Percentiles rank a stretch among this genome's conserved stretches.
Evolutionary conservation across 2,797 vertebrate species (phyloP).

Genomic region (Coreius guichenoti): DNA sequence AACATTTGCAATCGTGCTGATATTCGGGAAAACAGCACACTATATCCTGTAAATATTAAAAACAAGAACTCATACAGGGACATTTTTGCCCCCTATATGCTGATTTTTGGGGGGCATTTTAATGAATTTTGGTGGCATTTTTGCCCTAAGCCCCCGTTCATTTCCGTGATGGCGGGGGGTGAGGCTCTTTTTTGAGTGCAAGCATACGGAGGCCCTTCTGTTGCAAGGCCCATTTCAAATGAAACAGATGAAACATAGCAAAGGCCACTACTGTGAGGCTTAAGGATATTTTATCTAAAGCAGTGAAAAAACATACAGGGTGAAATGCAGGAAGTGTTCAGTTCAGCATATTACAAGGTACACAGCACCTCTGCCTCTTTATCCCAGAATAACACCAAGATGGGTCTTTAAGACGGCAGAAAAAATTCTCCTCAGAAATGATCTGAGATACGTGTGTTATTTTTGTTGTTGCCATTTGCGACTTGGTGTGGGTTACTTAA

Average conservation of each 20-base stretch:
- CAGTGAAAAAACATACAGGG: neutral
- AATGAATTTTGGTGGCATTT: too few relatives aligned
- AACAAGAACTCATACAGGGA: neutral
- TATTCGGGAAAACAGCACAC: neutral
- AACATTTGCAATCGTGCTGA: neutral
- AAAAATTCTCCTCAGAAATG: slow-evolving; percentile 30
- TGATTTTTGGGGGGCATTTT: too few relatives aligned
- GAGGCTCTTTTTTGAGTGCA: neutral
- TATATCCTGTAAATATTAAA: neutral
- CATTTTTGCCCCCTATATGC: too few relatives aligned
- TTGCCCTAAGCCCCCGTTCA: too few relatives aligned
- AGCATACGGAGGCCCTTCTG: neutral
- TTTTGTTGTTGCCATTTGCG: slow-evolving; percentile 18
- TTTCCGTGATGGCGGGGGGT: too few relatives aligned
- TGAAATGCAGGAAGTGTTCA: slow-evolving; percentile 27
- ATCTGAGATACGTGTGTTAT: slow-evolving; percentile 16
- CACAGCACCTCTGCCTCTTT: slow-evolving; percentile 12
- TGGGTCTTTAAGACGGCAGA: slow-evolving; percentile 37
- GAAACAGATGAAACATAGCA: neutral
- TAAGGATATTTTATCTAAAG: slow-evolving; percentile 4
- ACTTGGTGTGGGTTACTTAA: slow-evolving; percentile 24
- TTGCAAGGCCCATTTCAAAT: neutral
- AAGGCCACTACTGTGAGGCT: neutral
- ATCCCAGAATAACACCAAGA: slow-evolving; percentile 48
- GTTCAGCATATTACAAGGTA: slow-evolving; percentile 39